Evolutionary conservation across 2,113 vertebrate genomes (phyloP).

Genomic region (Petaurus breviceps): DNA sequence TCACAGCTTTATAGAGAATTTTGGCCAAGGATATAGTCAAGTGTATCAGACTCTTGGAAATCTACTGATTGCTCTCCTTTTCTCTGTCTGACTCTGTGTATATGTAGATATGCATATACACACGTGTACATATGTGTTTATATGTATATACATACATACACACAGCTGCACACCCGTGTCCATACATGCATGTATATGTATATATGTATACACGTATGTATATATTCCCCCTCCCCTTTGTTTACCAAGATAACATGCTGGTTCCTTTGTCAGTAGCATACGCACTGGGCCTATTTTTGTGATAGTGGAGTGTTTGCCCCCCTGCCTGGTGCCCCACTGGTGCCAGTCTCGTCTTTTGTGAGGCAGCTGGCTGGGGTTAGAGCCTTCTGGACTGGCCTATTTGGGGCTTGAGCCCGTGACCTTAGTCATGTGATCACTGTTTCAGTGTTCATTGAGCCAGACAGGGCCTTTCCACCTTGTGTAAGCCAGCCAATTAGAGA

Average conservation of each 20-base stretch:
- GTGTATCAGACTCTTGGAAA: background rate
- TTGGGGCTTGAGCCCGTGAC: background rate
- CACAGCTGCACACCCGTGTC: too few species aligned
- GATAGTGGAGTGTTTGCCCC: background rate
- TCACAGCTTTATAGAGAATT: background rate
- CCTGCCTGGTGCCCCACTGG: background rate
- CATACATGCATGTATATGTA: background rate
- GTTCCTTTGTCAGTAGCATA: background rate
- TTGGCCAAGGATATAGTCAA: background rate
- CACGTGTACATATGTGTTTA: too few species aligned
- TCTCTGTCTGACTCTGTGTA: background rate
- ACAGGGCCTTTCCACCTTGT: background rate
- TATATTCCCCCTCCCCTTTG: background rate
- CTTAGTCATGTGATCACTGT: background rate
- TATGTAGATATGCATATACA: background rate
- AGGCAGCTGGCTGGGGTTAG: background rate
- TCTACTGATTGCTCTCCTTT: background rate
- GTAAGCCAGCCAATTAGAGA: background rate
- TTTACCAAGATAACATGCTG: background rate
- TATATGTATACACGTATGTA: too few species aligned
- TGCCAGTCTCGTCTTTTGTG: background rate
- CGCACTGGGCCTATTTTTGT: background rate
- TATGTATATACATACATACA: too few species aligned
- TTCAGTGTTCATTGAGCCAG: background rate
- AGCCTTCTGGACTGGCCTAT: background rate